phyloP scores from a whole-genome alignment of 2,113 vertebrate genomes.

The Eubucco bourcierii region DNA sequence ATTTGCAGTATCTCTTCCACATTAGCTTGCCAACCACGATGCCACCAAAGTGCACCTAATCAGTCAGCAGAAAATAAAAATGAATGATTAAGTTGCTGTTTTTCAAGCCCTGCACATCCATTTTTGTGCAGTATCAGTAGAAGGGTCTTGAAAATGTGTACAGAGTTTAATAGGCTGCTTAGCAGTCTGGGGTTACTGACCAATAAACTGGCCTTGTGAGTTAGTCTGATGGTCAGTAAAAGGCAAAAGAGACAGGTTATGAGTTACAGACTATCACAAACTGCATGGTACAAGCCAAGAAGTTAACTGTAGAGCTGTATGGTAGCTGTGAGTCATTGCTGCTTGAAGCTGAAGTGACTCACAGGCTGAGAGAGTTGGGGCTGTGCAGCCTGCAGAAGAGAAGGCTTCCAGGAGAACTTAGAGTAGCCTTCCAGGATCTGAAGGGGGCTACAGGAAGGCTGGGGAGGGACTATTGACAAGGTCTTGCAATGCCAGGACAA shows the following conservation, averaged over 20 bases:
- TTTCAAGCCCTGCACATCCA: background rate
- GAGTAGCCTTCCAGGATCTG: no score
- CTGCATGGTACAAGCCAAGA: background rate
- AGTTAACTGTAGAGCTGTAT: background rate
- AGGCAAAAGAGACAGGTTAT: background rate
- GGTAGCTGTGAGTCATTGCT: background rate
- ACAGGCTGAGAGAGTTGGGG: no score
- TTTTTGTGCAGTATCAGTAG: background rate
- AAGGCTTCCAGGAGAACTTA: no score
- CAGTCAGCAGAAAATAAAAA: constrained; percentile 11
- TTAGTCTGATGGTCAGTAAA: constrained; percentile 18
- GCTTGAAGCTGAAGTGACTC: background rate
- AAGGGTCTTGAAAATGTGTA: background rate
- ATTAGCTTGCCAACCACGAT: background rate
- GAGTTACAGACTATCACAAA: background rate
- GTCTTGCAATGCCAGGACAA: no score
- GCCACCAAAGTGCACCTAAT: background rate
- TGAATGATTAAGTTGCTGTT: background rate
- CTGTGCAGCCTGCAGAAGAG: no score
- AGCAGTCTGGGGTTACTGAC: background rate
- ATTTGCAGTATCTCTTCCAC: no score
- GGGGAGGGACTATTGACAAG: no score
- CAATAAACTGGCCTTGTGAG: background rate
- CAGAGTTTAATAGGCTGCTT: background rate
- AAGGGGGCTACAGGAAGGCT: no score